Base-by-base conservation (phyloP, 2,797 vertebrate genomes). In the Chloroceryle inda region DNA sequence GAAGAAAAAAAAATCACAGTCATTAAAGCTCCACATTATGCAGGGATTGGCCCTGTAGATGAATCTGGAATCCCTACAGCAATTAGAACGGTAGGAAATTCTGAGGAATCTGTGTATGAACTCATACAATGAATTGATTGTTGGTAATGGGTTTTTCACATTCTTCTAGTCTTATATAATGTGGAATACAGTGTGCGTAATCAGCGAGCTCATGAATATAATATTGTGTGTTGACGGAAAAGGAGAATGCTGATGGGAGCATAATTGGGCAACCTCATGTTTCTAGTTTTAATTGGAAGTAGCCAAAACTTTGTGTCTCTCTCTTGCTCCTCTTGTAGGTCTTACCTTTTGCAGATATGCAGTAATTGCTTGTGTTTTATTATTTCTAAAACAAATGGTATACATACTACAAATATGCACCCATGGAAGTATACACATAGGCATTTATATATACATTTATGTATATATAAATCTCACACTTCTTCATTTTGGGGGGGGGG, bases 41-140 rank as follows among this genome's bases (percentile, higher is more conserved):
- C 99, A 87, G 99, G 99, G 89, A 99, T 99, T 47, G 99, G 99
- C 93, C 99, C 99, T 0, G 99, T 99, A 96, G 99, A 99, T 73
- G 99, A 99, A 96, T 99, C 99, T 29, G 99, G 99, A 97, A 99
- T 99, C 97, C 99, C 99, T 78, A 99, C 99, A 24, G 99, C 99
- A 97, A 99, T 99, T 96, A 99, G 99, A 98, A 99, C 99, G 98
- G 99, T 99, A 98, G 98, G 99, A 89, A 96, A 95, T 50, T 91
- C 94, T 92, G 76, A 96, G 64, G 74, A 87, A 92, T 93, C 95
- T 95, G 91, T 47, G 53, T 92, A 63, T 83, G 86, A 92, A 69
- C 76, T 78, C 92, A 26, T 24, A 98, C 97, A 98, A 98, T 98
- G 97, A 95, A 68, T 20, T 95, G 93, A 97, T 98, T 98, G 98